Evolutionary conservation across 1,140 invertebrate species (phyloP), one percentile per base, ranked within the genome.

Genomic region (Macrobrachium rosenbergii): DNA sequence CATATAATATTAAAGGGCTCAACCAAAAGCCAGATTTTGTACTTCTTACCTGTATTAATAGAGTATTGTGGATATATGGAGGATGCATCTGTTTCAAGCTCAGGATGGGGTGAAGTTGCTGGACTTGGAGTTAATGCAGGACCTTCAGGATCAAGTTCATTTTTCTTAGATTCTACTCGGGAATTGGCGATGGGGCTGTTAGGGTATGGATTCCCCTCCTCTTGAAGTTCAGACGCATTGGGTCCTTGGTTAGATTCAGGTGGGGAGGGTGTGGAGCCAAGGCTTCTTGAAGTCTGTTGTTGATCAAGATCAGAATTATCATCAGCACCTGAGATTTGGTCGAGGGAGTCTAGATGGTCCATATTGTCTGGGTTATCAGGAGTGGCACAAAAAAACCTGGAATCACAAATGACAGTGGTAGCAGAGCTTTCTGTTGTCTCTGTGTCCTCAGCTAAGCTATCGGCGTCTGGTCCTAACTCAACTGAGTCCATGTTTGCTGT

Each of bases 371-470:
- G 60, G 60, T 43, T 62, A 37, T 80, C 78, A 14, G 78, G 78
- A 12, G 78, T 80, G 23, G 78, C 78, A 19, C 78, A 80, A 59
- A 80, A 80, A 59, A 80, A 80, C 3, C 78, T 59, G 2, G 78
- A 80, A 62, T 80, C 78, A 37, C 78, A 80, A 8, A 80, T 62
- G 78, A 80, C 78, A 62, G 78, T 80, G 37, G 78, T 80, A 59
- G 78, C 62, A 7, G 78, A 80, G 37, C 78, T 80, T 3, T 60
- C 78, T 21, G 75, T 77, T 58, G 75, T 77, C 75, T 77, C 75
- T 5, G 59, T 28, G 78, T 80, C 78, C 62, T 80, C 78, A 16
- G 78, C 62, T n/a, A 80, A 43, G 60, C 78, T 80, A 11, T 80
- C 78, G 16, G 78, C 17, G 10, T 80, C 78, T 37, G 62, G 60